phyloP scores from a whole-genome alignment of 2,113 vertebrate species.

The Sebastes fasciatus region DNA sequence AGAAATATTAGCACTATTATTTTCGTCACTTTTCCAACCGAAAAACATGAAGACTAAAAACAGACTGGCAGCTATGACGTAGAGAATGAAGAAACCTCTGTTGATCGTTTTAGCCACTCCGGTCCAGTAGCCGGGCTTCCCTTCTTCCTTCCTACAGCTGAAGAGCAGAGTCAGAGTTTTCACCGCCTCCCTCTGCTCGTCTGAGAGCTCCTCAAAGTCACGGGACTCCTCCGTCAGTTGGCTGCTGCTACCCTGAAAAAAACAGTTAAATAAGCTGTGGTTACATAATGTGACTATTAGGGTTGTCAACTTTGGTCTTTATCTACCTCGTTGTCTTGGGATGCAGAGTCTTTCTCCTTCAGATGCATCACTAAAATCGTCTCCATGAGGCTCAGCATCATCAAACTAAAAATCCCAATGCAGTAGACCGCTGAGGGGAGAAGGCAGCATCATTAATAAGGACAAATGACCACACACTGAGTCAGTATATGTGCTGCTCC shows the following conservation, averaged over 20 bases:
- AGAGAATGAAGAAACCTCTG: slow-evolving; percentile 50
- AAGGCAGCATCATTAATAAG: not conserved
- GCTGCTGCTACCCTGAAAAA: not conserved
- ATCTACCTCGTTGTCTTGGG: not conserved
- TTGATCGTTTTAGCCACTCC: slow-evolving; percentile 29
- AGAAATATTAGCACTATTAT: not conserved
- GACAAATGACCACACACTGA: not conserved
- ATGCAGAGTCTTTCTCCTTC: slow-evolving; percentile 54
- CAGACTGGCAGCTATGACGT: not conserved
- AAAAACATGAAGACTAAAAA: slow-evolving; percentile 32
- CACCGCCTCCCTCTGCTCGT: slow-evolving; percentile 17
- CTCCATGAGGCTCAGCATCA: slow-evolving; percentile 84
- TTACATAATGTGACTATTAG: not conserved
- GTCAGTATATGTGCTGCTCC: too few relatives aligned
- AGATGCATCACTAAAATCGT: slow-evolving; percentile 80
- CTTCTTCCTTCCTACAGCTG: not conserved
- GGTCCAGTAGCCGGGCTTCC: slow-evolving; percentile 41
- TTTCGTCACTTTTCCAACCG: not conserved
- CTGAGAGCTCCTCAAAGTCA: not conserved
- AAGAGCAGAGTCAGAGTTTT: slow-evolving; percentile 13
- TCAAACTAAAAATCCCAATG: slow-evolving; percentile 81
- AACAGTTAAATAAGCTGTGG: not conserved
- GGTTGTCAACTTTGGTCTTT: not conserved
- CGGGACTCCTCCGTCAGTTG: not conserved
- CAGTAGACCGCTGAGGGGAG: slow-evolving; percentile 59